These are phyloP conservation scores for Hyperoplus immaculatus DNA, from an alignment of 2,797 vertebrate genomes.

Conservation along the genomic window DNA sequence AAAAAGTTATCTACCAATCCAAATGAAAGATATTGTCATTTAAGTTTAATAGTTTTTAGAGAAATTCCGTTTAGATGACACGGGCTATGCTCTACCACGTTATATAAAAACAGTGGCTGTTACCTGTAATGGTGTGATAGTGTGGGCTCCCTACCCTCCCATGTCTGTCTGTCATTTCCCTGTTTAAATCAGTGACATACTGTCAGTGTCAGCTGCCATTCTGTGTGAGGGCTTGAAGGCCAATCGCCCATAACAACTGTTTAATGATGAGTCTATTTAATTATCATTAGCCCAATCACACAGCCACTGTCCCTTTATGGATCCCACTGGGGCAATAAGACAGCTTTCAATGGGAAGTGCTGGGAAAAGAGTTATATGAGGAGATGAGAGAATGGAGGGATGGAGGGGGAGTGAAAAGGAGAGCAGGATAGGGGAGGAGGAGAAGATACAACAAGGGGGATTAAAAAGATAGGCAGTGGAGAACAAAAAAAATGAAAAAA, in stretches of 20 bases:
- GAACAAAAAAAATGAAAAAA: too few relatives aligned
- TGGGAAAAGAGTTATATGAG: constrained; percentile 1
- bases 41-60: too few relatives aligned
- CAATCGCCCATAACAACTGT: constrained; percentile 65
- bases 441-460: too few relatives aligned
- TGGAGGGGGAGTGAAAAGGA: background rate
- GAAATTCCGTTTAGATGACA: too few relatives aligned
- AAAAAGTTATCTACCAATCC: too few relatives aligned
- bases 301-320: constrained; percentile 60
- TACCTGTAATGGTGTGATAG: too few relatives aligned
- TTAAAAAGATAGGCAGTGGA: too few relatives aligned
- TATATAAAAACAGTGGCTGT: too few relatives aligned
- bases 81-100: too few relatives aligned
- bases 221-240: constrained; percentile 53
- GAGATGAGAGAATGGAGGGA: background rate
- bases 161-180: constrained; percentile 11
- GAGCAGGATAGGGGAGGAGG: background rate
- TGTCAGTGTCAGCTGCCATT: constrained; percentile 56
- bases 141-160: background rate
- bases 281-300: constrained; percentile 68
- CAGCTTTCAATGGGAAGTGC: constrained; percentile 30
- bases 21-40: too few relatives aligned
- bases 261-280: constrained; percentile 73
- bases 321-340: constrained; percentile 55
- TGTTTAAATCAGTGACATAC: constrained; percentile 56